Conservation (phyloP, 2,113 vertebrate species). For the Ovibos moschatus region DNA sequence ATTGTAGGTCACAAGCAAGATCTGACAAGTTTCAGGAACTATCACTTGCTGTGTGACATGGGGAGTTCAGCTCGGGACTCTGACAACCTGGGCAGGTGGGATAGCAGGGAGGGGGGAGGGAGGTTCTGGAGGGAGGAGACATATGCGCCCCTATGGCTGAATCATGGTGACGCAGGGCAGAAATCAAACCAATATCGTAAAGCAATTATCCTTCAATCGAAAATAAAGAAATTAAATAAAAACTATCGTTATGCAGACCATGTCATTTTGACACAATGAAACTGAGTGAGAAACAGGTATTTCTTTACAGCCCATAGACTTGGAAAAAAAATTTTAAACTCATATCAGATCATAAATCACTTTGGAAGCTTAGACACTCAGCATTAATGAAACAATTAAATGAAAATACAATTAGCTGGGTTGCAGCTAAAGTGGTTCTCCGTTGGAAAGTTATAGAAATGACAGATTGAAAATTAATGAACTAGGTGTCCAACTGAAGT, state of each 20-base stretch:
- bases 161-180: rapidly evolving
- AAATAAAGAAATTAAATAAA: neutral
- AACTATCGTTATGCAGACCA: neutral
- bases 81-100: neutral
- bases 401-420: neutral
- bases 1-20: neutral
- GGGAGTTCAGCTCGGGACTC: neutral
- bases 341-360: neutral
- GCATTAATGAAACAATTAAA: neutral
- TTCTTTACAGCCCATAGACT: neutral
- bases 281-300: neutral
- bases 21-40: neutral
- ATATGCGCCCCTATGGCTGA: neutral
- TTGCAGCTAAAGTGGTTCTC: neutral
- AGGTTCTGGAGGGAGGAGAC: neutral
- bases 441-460: neutral
- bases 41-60: neutral
- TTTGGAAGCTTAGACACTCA: neutral
- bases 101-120: neutral
- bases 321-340: neutral
- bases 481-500: neutral
- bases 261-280: rapidly evolving
- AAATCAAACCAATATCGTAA: neutral
- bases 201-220: neutral
- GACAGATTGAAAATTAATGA: neutral